Evolutionary conservation across 2,113 vertebrate species (phyloP), one percentile per base, ranked within the genome.

Genomic region (Petroica traversi): DNA sequence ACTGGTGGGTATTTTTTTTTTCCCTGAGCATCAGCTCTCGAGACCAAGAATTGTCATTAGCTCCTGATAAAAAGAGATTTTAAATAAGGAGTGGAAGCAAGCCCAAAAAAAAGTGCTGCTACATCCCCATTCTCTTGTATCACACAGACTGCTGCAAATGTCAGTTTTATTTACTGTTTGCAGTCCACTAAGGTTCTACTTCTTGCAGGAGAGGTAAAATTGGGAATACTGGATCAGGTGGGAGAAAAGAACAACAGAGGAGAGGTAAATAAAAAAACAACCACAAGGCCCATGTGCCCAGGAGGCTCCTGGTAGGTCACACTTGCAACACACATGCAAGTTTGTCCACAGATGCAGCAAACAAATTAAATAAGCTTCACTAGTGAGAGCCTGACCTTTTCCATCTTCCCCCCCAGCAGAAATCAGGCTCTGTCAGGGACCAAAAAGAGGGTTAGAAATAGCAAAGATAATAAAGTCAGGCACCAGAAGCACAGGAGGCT

Each of bases 321-420:
- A 33, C 36, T 25, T 45, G 76, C 34, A 88, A 88, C 78, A 73
- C 5, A 5, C 33, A 43, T 54, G 75, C 46, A 90, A 79, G 54
- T 67, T 73, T 63, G 68, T 54, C 61, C 94, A 81, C 26, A 66
- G 72, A 90, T 8, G 11, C 26, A 38, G 85, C 85, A 83, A 89
- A 52, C 23, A 82, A 91, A 94, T 95, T 74, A 92, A 93, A 76
- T 85, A 14, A 95, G 76, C 88, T 84, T 88, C 48, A 29, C 51
- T 19, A 51, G 86, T 20, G 17, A 96, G 83, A 97, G 76, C 34
- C 68, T 95, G 95, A 95, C 91, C 91, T 97, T 96, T 96, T 94
- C 92, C 45, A 67, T 93, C 92, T 71, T 58, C 63, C 88, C 95
- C 95, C 76, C 55, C 79, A 71, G 94, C 88, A 93, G 67, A 94